Percentiles rank a stretch among this genome's conserved stretches.
phyloP scores from a whole-genome alignment of 2,797 vertebrate genomes.

The Pangasius macronema region DNA sequence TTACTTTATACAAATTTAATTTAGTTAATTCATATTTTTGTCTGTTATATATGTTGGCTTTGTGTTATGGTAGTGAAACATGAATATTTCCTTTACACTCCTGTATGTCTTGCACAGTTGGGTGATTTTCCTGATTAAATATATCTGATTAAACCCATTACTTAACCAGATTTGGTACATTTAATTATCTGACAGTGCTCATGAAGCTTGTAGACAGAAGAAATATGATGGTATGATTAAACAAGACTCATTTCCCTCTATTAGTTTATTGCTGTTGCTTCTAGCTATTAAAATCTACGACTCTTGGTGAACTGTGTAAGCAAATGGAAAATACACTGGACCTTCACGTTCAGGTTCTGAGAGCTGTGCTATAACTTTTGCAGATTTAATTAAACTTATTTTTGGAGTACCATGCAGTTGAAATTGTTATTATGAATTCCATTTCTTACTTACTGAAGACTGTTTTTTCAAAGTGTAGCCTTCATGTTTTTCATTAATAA shows the following conservation, averaged over 20 bases:
- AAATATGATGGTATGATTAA: neutral
- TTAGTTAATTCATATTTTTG: neutral
- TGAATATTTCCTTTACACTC: neutral
- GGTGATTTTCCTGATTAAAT: constrained; percentile 11
- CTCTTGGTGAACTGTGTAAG: neutral
- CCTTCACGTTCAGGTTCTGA: neutral
- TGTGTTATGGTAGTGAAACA: neutral
- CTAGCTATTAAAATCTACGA: neutral
- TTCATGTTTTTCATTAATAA: neutral
- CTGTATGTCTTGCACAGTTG: neutral
- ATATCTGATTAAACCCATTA: neutral
- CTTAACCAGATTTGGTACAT: neutral
- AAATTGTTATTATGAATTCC: constrained; percentile 5
- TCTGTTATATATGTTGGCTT: neutral
- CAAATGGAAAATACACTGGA: neutral
- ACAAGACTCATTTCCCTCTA: neutral
- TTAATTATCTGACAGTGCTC: neutral
- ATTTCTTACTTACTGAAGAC: neutral
- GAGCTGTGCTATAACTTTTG: neutral
- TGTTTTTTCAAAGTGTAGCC: neutral
- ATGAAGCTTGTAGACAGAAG: neutral
- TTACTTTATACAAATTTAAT: neutral
- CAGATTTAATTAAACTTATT: neutral
- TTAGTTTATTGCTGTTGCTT: neutral
- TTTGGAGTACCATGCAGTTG: neutral